Base-by-base conservation (phyloP, 2,113 vertebrate genomes). In the Hydropotes inermis region DNA sequence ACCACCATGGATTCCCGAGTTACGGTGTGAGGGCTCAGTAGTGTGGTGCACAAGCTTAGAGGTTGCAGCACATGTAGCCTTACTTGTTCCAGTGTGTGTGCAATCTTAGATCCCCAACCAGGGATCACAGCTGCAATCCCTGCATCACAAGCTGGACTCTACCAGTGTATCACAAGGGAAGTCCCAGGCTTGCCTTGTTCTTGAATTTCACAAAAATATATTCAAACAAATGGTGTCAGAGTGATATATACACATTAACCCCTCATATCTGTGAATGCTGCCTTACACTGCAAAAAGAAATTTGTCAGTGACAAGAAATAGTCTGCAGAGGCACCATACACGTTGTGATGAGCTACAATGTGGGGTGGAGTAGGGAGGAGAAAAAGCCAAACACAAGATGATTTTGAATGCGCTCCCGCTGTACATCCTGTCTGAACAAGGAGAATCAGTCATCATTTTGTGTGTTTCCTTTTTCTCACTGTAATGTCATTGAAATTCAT, bases 221-320 rank as follows among this genome's bases (percentile, higher is more conserved):
- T 52, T 52, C 15, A 82, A 36, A 50, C 15, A 52, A 98, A 81
- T 28, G 30, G 14, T 28, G 25, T 60, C 43, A 23, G 55, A 60
- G 25, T 47, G 30, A 36, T 19, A 14, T 19, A 33, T 4, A 81
- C 33, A 21, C 14, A 25, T 15, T 27, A 47, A 47, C 58, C 43
- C 43, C 7, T 45, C 17, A 23, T 36, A 50, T 60, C 27, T 19
- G 9, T n/a, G 30, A 19, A 13, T 21, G 23, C 19, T 17, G 23
- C 55, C 43, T 60, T 91, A 81, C 30, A 27, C 13, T 36, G 6
- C 15, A 36, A 61, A 91, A 91, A 81, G 15, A 43, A 50, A 60
- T 81, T 98, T 98, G 87, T 94, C 36, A 74, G 76, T 50, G 91
- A 79, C n/a, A 88, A 91, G 45, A 39, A 96, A 64, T 89, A 33